Evolutionary conservation across 2,797 vertebrate genomes (phyloP), one percentile per base, ranked within the genome.

Genomic region (Eulemur coronatus): DNA sequence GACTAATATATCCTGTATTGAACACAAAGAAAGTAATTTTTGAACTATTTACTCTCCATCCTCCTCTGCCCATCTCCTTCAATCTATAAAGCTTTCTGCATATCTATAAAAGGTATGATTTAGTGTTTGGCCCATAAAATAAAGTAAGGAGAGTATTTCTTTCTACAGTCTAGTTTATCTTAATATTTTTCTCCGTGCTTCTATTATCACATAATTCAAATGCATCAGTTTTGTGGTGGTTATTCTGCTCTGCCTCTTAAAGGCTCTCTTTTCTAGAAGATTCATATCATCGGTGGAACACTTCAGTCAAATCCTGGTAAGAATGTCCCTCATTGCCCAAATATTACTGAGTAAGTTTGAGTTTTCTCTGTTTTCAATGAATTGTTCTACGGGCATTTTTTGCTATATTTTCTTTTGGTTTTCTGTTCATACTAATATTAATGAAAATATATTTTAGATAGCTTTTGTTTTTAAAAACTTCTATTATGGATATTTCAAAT

Each of bases 381-480:
- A 38, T 80, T 81, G 41, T 81, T 65, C 41, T 15, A 11, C 22
- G 33, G 63, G 5, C 22, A 35, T n/a, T 72, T 48, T 91, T 87
- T 92, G 24, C 75, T 50, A 22, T 15, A 26, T 88, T 91, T 94
- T 88, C 7, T 76, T 96, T 81, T 63, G 18, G 9, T 70, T 87
- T 95, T 63, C 33, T 84, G 43, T 30, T 46, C 8, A 65, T 63
- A 46, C 4, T 72, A 35, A 76, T 50, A 48, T 41, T 82, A 95
- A 85, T 65, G 15, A 61, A 88, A 88, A 91, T 55, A 41, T 67
- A 90, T 91, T 93, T 93, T 94, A 95, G 18, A 26, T 41, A 63
- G 1, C 1, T 46, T 89, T 67, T 26, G 20, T 65, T 67, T 70
- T 38, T 3, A 82, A 93, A 43, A 72, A 20, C 0, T 50, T 57